phyloP scores from a whole-genome alignment of 2,888 invertebrate species.

The Papilio gigon region DNA sequence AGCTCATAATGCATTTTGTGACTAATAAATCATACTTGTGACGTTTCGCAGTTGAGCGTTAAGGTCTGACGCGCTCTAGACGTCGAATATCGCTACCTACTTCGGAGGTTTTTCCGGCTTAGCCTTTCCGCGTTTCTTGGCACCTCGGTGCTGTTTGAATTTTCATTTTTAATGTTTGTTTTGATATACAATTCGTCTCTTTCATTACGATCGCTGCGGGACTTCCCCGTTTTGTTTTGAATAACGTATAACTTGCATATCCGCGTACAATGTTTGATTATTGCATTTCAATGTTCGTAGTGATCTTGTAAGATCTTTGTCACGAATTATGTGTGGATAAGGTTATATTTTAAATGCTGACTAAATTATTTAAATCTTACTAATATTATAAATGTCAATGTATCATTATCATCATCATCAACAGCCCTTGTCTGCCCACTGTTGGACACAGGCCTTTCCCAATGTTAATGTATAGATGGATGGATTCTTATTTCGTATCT shows the following conservation, averaged over 20 bases:
- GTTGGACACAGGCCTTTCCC: no score
- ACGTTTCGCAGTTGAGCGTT: constrained; percentile 47
- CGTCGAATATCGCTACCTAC: constrained; percentile 68
- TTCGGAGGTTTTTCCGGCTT: constrained; percentile 75
- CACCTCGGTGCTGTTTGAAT: constrained; percentile 25
- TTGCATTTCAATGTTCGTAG: background rate
- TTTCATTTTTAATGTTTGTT: constrained; percentile 33
- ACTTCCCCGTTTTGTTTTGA: constrained; percentile 21
- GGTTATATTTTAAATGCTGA: background rate
- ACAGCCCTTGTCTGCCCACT: no score
- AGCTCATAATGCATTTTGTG: constrained; percentile 45
- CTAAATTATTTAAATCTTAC: constrained; percentile 6
- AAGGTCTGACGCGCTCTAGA: constrained; percentile 61
- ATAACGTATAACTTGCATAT: background rate
- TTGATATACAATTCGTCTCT: constrained; percentile 14
- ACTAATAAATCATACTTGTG: constrained; percentile 43
- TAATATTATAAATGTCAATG: no score
- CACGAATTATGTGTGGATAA: constrained; percentile 17
- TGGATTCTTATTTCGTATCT: no score
- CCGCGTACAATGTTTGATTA: background rate
- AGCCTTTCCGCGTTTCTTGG: constrained; percentile 70
- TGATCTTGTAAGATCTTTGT: background rate
- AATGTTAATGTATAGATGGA: no score
- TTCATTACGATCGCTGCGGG: background rate
- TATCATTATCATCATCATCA: no score